Base-by-base conservation (phyloP, 2,113 vertebrate species). In the Nettapus auritus region DNA sequence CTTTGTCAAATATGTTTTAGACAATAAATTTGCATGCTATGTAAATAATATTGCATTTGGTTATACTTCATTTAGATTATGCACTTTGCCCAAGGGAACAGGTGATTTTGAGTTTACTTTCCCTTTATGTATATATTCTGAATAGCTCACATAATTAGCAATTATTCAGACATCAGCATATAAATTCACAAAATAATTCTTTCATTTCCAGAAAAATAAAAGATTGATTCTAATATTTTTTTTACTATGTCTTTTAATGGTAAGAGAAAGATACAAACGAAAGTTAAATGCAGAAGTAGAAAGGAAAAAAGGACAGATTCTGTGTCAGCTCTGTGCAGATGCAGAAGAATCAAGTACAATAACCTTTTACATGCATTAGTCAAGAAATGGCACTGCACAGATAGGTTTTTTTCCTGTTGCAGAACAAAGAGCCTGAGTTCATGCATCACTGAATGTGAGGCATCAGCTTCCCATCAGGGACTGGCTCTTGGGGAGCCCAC, bases 51-150 rank as follows among this genome's bases (percentile, higher is more conserved):
- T 75, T 95, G 92, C 85, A 92, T 97, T 97, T 94, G 86, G 75
- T 94, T 90, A 88, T 91, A 93, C 85, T 95, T 94, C 67, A 71
- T 97, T 97, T 97, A 93, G 79, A 90, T 96, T 96, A 94, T 82
- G 83, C 22, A 95, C 97, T 97, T 97, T 96, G 93, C 88, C 92
- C 74, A 92, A 83, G 97, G 90, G 82, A 97, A 95, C 75, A 96
- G 97, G 93, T 97, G 93, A 97, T 94, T 88, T 84, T 84, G 88
- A 97, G 92, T 90, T 97, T 97, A 97, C 96, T 96, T 95, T 96
- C 86, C 82, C 71, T 93, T 96, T 36, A 52, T 57, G 70, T 88
- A 75, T 8, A 55, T 88, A 84, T 63, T 88, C 92, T 97, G 94
- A 96, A 96, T 77, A 97, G 95, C 94, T 93, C 93, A 95, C 91